Base-by-base conservation (phyloP, 2,888 invertebrate species). In the Acleris holmiana region DNA sequence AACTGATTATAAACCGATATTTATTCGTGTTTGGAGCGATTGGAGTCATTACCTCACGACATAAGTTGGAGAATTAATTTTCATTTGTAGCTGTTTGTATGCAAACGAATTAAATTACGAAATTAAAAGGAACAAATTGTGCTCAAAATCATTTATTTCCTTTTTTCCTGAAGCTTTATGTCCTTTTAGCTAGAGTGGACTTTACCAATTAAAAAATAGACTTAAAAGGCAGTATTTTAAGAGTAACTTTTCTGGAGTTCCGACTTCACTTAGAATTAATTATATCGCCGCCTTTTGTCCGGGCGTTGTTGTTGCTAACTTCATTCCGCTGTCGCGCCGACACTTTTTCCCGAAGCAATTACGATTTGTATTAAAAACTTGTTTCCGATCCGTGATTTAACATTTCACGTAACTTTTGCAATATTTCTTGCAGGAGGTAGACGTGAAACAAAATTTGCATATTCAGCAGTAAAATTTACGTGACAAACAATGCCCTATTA, bases 401-500 rank as follows among this genome's bases (percentile, higher is more conserved):
- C 88, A 86, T 89, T 89, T 86, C 80, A 80, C 79, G 78, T 83
- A 91, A 89, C 89, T 91, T 90, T 87, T 73, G 85, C 85, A 86
- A 91, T 91, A 89, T 88, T 88, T 90, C 86, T 86, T 82, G 76
- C 74, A 77, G 81, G 82, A 82, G 85, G 88, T 85, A 83, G 84
- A 75, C 80, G 78, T 82, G 79, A 83, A 86, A 84, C 85, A 83
- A 83, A 85, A 89, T 90, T 89, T 90, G 86, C 89, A 91, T 90
- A 89, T 88, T 89, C 88, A 89, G 80, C 86, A 85, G 86, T 86
- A 81, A 86, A 88, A 89, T 89, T 89, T 87, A 86, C 88, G 87
- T 88, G 87, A 88, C 88, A 91, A 90, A 89, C 89, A 89, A 89
- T 89, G 85, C 84, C 83, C 86, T 87, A 88, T 89, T 88, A 89